Conservation (phyloP, 1,140 invertebrate genomes). For the Streblospio benedicti region DNA sequence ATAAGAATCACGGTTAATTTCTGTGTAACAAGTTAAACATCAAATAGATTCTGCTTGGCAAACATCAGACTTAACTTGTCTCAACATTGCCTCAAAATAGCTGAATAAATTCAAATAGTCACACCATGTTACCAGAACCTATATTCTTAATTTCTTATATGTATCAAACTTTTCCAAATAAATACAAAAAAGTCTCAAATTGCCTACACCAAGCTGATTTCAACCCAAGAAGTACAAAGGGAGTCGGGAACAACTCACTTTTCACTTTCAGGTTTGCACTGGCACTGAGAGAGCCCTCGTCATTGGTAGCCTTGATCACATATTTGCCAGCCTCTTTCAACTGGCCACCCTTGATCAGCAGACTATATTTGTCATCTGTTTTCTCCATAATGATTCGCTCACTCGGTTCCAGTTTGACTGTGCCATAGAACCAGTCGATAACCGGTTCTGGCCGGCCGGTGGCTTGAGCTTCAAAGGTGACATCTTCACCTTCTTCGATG, state of each 20-base stretch:
- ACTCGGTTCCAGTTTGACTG: slow-evolving; percentile 9
- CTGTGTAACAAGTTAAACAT: too few relatives aligned
- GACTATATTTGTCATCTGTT: slow-evolving; percentile 87
- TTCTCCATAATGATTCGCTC: slow-evolving; percentile 66
- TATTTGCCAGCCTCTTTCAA: slow-evolving; percentile 78
- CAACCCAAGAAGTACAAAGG: too few relatives aligned
- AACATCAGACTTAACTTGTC: too few relatives aligned
- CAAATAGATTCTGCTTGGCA: too few relatives aligned
- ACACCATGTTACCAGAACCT: too few relatives aligned
- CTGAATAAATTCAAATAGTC: too few relatives aligned
- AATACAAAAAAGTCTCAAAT: too few relatives aligned
- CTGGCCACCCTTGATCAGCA: slow-evolving; percentile 71
- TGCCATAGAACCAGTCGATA: slow-evolving; percentile 32
- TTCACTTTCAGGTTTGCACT: slow-evolving; percentile 30
- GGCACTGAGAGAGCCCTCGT: slow-evolving; percentile 59
- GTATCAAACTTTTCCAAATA: too few relatives aligned
- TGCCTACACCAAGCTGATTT: too few relatives aligned
- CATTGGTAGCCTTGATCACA: slow-evolving; percentile 81
- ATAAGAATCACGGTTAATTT: too few relatives aligned
- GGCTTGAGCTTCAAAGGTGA: slow-evolving; percentile 45
- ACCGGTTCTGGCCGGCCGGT: slow-evolving; percentile 41
- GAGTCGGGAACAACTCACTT: slow-evolving; percentile 33
- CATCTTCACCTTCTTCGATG: slow-evolving; percentile 31
- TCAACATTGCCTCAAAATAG: too few relatives aligned
- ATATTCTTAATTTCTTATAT: too few relatives aligned